Evolutionary conservation across 2,797 vertebrate genomes (phyloP).

Genomic region (Yasuhikotakia modesta): DNA sequence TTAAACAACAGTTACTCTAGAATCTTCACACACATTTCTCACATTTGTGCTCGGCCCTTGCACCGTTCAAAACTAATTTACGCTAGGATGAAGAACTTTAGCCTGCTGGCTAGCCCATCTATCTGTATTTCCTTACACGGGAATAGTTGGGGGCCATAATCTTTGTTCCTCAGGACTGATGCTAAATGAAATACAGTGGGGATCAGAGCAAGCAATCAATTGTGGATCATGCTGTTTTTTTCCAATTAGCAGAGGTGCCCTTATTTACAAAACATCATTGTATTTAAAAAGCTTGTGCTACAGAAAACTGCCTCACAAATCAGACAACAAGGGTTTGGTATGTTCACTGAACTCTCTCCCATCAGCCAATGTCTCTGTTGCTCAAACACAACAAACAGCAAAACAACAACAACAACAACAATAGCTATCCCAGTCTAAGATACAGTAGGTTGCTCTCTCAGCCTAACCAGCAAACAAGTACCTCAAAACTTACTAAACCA

Average conservation of each 20-base stretch:
- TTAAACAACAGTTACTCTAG: constrained; percentile 58
- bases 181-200: neutral
- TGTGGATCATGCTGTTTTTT: neutral
- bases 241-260: neutral
- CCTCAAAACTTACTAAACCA: neutral
- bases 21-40: constrained; percentile 50
- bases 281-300: neutral
- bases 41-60: constrained; percentile 53
- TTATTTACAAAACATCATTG: neutral
- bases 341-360: neutral
- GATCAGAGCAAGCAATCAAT: neutral
- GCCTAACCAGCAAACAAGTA: neutral
- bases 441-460: neutral
- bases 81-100: no score
- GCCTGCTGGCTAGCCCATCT: constrained; percentile 30
- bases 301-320: neutral
- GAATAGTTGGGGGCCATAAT: neutral
- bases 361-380: neutral
- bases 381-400: neutral
- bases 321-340: neutral
- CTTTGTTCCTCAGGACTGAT: neutral
- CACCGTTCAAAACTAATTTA: constrained; percentile 34
- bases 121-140: constrained; percentile 25
- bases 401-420: neutral
- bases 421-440: neutral